Evolutionary conservation across 2,113 vertebrate species (phyloP), one percentile per base, ranked within the genome.

Genomic region (Mobula hypostoma): DNA sequence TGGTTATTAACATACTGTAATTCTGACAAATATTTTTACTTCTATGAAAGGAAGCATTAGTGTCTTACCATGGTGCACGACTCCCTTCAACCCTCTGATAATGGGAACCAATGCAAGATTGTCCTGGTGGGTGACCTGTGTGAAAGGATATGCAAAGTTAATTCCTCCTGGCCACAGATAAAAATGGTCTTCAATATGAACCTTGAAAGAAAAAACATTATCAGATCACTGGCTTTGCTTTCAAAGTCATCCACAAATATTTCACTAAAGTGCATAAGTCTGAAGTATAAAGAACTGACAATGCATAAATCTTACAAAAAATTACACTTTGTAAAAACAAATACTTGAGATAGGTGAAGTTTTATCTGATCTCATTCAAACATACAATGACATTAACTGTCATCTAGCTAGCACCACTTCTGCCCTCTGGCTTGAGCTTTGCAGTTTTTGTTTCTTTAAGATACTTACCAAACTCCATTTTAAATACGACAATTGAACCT

Each of bases 11-110:
- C 79, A 94, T 95, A 24, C 68, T 15, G 8, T 15, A 58, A 96
- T 90, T 95, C 74, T 94, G 93, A 94, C 94, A 94, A 95, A 95
- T 95, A 93, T 94, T 77, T 94, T 95, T 78, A 96, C 95, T 94
- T 94, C 27, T 56, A 94, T 17, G 76, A 94, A 94, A 95, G 80
- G 80, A 96, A 96, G 93, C 94, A 58, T 88, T 95, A 58, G 79
- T 66, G 95, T 95, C 95, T 95, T 95, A 97, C 98, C 98, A 0
- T 99, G 98, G 97, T 99, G 98, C 87, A 99, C 98, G 94, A 99
- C 98, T 0, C 98, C 98, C 96, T 98, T 98, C 96, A 99, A 95
- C 94, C 98, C 98, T 72, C 98, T 98, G 97, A 99, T 99, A 96
- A 99, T 98, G 94, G 98, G 98, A 96, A 98, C 98, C 95, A 98